These are phyloP conservation scores for Palythoa caribaeorum DNA, from an alignment of 92 coral and sea anemone genomes.

Conservation along the genomic window DNA sequence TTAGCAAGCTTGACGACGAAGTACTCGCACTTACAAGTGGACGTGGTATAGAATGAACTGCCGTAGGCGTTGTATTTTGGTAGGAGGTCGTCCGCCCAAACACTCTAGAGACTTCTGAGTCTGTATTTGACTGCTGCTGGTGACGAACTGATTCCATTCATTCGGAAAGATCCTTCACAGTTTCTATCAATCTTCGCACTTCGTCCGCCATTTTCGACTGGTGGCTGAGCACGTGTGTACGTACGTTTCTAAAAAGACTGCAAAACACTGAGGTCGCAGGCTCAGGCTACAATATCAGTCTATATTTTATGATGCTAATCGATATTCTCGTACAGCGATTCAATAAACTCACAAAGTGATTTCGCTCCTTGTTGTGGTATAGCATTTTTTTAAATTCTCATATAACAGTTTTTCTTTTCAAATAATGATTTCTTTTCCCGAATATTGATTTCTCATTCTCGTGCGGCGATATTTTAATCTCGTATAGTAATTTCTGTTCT, in stretches of 20 bases:
- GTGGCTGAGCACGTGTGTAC: neutral
- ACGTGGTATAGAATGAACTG: conserved; percentile 22
- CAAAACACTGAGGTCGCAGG: neutral
- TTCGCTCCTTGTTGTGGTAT: neutral
- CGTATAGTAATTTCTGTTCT: too few species aligned
- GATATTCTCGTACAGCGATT: neutral
- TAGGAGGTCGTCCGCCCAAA: too few species aligned
- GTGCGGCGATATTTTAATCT: too few species aligned
- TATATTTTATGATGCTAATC: neutral
- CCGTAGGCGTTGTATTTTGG: conserved; percentile 18
- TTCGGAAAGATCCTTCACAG: conserved; percentile 40
- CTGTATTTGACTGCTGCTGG: neutral
- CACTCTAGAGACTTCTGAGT: too few species aligned
- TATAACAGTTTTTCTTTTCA: neutral
- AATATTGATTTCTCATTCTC: neutral
- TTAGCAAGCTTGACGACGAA: conserved; percentile 9
- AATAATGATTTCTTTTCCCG: neutral
- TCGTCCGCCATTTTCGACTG: conserved; percentile 41
- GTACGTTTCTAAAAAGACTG: neutral
- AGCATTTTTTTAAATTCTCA: neutral
- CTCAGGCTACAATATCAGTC: neutral
- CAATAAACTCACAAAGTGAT: neutral
- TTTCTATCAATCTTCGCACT: conserved; percentile 41
- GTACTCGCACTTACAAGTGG: conserved; percentile 21
- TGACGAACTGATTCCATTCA: neutral